Conservation (phyloP, 2,888 invertebrate species). For the Ferdinandea cuprea region DNA sequence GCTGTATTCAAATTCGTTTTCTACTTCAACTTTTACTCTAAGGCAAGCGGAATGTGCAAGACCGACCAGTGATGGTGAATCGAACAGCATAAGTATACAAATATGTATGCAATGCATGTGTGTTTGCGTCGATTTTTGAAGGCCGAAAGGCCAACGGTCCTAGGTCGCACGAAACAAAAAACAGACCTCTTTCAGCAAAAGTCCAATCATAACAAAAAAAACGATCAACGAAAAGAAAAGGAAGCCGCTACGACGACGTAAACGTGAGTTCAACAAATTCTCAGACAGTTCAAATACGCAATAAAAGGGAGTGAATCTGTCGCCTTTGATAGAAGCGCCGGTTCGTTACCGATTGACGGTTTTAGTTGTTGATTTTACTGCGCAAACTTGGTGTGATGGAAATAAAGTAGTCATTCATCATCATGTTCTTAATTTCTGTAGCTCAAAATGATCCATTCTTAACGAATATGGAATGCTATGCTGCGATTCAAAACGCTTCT, state of each 20-base stretch:
- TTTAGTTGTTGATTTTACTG: constrained; percentile 36
- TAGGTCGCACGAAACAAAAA: constrained; percentile 18
- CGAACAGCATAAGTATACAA: constrained; percentile 29
- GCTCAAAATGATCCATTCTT: no score
- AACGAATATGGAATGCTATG: no score
- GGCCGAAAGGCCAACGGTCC: constrained; percentile 42
- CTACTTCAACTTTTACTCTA: no score
- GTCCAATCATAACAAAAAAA: constrained; percentile 29
- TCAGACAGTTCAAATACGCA: constrained; percentile 64
- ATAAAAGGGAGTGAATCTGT: constrained; percentile 60
- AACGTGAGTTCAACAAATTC: constrained; percentile 68
- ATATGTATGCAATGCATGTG: constrained; percentile 1
- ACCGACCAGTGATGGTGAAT: constrained; percentile 5
- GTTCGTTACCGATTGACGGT: constrained; percentile 29
- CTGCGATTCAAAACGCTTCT: no score
- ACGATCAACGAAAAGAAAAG: constrained; percentile 3
- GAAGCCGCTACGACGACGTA: constrained; percentile 37
- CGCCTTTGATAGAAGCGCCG: constrained; percentile 68
- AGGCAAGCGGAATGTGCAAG: no score
- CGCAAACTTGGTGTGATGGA: background rate
- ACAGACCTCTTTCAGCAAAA: constrained; percentile 2
- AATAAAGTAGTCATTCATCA: no score
- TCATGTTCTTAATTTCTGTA: no score
- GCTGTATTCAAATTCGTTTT: constrained; percentile 23
- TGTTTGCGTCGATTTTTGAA: constrained; percentile 4